These are phyloP conservation scores for Aix galericulata DNA, from an alignment of 2,113 vertebrate species.

Conservation along the genomic window DNA sequence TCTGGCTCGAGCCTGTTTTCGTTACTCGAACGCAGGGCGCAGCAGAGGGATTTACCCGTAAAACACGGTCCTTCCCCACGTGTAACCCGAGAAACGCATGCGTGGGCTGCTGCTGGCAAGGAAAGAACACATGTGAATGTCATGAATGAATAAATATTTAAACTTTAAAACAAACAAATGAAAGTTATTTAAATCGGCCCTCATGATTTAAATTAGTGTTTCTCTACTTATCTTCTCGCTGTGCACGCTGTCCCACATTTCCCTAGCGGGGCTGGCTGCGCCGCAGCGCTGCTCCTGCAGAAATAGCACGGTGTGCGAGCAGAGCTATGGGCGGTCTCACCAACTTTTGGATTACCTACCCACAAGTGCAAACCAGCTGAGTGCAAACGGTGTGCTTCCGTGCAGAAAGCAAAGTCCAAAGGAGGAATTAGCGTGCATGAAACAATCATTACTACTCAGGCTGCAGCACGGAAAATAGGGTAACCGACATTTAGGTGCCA, in stretches of 20 bases:
- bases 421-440: not conserved
- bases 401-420: conserved; percentile 28
- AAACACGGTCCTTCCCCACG: not conserved
- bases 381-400: not conserved
- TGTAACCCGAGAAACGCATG: rapidly evolving
- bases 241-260: not conserved
- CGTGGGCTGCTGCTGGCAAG: not conserved
- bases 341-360: not conserved
- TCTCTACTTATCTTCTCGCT: not conserved
- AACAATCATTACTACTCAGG: not conserved
- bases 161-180: conserved; percentile 17
- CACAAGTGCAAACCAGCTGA: not conserved
- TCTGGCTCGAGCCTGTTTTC: not conserved
- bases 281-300: not conserved
- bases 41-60: not conserved
- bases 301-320: not conserved
- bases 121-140: not conserved
- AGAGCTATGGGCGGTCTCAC: not conserved
- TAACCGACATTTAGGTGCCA: not conserved
- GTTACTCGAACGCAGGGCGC: not conserved
- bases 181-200: not conserved
- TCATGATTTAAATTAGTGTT: not conserved
- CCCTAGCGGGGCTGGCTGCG: not conserved
- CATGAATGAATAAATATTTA: not conserved
- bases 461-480: not conserved